Conservation (phyloP, 2,113 vertebrate genomes). For the Ctenomys sociabilis region DNA sequence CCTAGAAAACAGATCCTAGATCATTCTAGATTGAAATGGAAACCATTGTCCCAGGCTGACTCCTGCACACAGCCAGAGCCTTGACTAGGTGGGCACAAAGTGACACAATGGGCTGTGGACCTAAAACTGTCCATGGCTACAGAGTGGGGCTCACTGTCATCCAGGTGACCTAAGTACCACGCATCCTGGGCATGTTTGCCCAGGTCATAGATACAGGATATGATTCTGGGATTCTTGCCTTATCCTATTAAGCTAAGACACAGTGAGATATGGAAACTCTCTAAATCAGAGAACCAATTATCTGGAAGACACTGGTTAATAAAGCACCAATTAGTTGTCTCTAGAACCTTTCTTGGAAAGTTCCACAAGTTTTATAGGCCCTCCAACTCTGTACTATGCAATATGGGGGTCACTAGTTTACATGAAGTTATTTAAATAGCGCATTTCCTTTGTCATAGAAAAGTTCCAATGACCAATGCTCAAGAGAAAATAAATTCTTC, state of each 20-base stretch:
- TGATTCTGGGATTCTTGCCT: not conserved
- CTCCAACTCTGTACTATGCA: not conserved
- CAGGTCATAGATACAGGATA: accelerated
- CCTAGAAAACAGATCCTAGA: not conserved
- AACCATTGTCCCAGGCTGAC: not conserved
- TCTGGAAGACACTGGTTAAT: not conserved
- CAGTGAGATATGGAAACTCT: not conserved
- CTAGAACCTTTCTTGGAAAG: not conserved
- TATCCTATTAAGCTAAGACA: not conserved
- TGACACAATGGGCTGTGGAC: not conserved
- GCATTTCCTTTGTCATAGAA: not conserved
- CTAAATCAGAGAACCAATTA: not conserved
- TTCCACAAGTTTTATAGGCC: not conserved
- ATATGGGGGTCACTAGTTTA: not conserved
- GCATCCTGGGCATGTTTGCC: not conserved
- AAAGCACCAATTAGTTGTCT: not conserved
- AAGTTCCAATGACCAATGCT: not conserved
- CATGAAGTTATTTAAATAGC: not conserved
- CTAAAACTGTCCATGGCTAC: not conserved
- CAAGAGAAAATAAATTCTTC: conserved; percentile 12
- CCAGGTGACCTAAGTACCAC: not conserved
- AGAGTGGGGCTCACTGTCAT: not conserved
- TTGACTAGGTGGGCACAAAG: not conserved
- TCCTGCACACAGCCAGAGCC: not conserved
- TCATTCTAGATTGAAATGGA: not conserved